Percentiles rank a stretch among this genome's conserved stretches.
Conservation (phyloP, 2,113 vertebrate genomes). For the Hippocampus mohnikei region DNA sequence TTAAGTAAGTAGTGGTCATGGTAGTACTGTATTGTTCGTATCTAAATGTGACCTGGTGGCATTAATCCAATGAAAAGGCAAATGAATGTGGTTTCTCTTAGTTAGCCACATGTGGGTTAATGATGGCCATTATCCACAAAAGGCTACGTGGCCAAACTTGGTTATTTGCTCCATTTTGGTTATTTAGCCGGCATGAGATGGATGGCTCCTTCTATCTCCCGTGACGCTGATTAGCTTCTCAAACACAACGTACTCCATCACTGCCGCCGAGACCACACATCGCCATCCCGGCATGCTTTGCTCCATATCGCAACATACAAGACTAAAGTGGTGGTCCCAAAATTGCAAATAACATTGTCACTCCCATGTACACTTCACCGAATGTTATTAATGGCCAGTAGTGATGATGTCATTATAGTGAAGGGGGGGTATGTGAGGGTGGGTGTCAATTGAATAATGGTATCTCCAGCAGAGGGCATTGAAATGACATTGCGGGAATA, state of each 20-base stretch:
- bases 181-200: conserved; percentile 93
- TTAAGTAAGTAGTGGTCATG: too few species aligned
- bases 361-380: not conserved
- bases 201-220: conserved; percentile 87
- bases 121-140: conserved; percentile 83
- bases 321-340: not conserved
- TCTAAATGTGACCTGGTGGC: conserved; percentile 4
- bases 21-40: too few species aligned
- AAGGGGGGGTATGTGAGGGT: not conserved
- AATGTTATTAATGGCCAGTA: conserved; percentile 38
- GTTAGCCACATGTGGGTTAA: conserved; percentile 88
- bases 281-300: conserved; percentile 1
- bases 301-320: not conserved
- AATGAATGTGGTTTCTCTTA: conserved; percentile 84
- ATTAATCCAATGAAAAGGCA: conserved; percentile 75
- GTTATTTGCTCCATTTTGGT: conserved; percentile 98
- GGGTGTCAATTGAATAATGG: conserved; percentile 56
- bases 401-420: conserved; percentile 47
- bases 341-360: not conserved
- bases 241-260: conserved; percentile 99
- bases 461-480: conserved; percentile 60
- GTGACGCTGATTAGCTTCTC: conserved; percentile 97
- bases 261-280: conserved; percentile 45
- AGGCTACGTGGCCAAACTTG: conserved; percentile 88
- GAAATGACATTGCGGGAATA: conserved; percentile 71